Evolutionary conservation across 2,888 invertebrate genomes (phyloP), one percentile per base, ranked within the genome.

Genomic region (Hermaeophaga mercurialis): DNA sequence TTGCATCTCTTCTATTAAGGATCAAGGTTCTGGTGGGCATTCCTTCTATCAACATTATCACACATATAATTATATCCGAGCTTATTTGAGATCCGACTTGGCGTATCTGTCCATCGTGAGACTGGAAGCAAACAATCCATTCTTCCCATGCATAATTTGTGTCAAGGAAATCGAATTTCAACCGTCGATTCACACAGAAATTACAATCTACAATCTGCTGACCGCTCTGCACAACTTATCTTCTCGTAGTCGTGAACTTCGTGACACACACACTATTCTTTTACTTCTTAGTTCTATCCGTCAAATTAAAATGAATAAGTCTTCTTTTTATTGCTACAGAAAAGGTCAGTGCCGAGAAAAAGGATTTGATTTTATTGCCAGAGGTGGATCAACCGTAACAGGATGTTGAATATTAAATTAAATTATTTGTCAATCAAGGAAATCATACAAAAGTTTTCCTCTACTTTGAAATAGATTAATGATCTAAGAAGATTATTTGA

Each of bases 91-190:
- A 45, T 45, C 31, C 45, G 45, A 15, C 18, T 45, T 31, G 18
- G 18, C 31, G 7, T 45, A 45, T 45, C 33, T 33, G 33, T 28
- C 28, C 33, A 33, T 45, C 28, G 33, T 45, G 28, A 45, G 43
- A 31, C 17, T 22, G 43, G 18, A 11, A 43, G 48, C 48, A n/a
- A 54, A 34, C 28, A 49, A 49, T 41, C 31, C 52, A 52, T 52
- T 52, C 43, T 52, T 52, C 52, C 24, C 52, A 52, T 44, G 43
- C 31, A 46, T 43, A 53, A 44, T 54, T 54, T 44, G 49, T 58
- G 61, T 61, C 61, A 61, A 61, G 61, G 58, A 49, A 52, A 47
- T 57, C 50, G 41, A 50, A 49, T 53, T 28, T 24, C 38, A 55
- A n/a, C 26, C 44, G 28, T 33, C 22, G 39, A 56, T 56, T 58